phyloP scores from a whole-genome alignment of 2,888 invertebrate species.

The Pachydiplax longipennis region DNA sequence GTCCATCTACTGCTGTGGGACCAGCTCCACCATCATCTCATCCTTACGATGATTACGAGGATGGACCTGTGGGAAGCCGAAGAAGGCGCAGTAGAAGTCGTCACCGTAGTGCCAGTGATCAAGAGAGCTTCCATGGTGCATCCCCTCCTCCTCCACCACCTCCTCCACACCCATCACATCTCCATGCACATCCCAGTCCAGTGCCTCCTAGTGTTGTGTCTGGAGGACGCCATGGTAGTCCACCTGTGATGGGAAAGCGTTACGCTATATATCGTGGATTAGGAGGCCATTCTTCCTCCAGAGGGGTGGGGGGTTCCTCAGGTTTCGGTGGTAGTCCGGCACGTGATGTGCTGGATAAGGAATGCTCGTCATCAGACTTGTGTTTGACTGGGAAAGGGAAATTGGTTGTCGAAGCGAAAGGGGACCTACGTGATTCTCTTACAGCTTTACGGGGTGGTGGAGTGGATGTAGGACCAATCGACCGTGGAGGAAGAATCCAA shows the following conservation, averaged over 20 bases:
- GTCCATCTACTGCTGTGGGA: constrained; percentile 39
- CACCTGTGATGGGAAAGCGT: constrained; percentile 39
- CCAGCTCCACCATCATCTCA: constrained; percentile 27
- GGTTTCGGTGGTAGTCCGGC: constrained; percentile 35
- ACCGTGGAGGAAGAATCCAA: constrained; percentile 17
- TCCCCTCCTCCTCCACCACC: constrained; percentile 51
- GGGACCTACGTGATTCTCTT: constrained; percentile 30
- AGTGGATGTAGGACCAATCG: constrained; percentile 27
- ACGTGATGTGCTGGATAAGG: constrained; percentile 21
- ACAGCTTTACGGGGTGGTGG: constrained; percentile 27
- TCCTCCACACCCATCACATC: constrained; percentile 6
- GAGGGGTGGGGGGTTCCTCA: constrained; percentile 8
- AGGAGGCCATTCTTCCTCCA: constrained; percentile 19
- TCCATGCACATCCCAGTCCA: constrained; percentile 25
- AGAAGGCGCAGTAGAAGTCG: constrained; percentile 30
- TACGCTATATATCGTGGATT: constrained; percentile 27
- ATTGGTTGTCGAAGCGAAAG: constrained; percentile 38
- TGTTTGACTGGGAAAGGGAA: constrained; percentile 37
- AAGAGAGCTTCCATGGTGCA: constrained; percentile 54
- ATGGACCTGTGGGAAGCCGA: constrained; percentile 45
- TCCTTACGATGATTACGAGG: constrained; percentile 48
- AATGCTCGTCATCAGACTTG: neutral
- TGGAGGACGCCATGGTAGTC: constrained; percentile 29
- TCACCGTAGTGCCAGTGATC: constrained; percentile 52
- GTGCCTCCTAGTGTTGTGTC: constrained; percentile 30